Percentiles rank a stretch among this genome's conserved stretches.
Conservation (phyloP, 2,888 invertebrate species). For the Lacanobia wlatinum region DNA sequence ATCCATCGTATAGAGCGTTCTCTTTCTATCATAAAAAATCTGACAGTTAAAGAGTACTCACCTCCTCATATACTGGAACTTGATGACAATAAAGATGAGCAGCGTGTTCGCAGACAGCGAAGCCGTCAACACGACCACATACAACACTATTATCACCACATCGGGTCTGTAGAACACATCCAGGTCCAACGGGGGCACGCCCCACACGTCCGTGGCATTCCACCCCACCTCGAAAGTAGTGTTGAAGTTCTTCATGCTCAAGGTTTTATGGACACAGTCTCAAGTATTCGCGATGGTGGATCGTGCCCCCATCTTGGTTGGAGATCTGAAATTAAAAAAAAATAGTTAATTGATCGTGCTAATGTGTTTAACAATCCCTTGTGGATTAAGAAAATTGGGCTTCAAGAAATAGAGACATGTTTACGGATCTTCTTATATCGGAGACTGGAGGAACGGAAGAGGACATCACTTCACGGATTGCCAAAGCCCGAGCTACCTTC, state of each 20-base stretch:
- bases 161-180: constrained; percentile 86
- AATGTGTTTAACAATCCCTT: too few species aligned
- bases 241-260: constrained; percentile 55
- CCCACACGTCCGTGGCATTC: constrained; percentile 76
- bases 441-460: too few species aligned
- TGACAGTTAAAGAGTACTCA: constrained; percentile 78
- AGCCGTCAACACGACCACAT: constrained; percentile 92
- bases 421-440: too few species aligned
- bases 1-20: background rate
- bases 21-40: too few species aligned
- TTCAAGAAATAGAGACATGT: too few species aligned
- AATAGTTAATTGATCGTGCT: background rate
- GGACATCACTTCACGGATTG: too few species aligned
- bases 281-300: constrained; percentile 34
- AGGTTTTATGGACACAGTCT: constrained; percentile 20
- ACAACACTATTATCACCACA: constrained; percentile 91
- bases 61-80: constrained; percentile 94
- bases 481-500: too few species aligned
- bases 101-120: constrained; percentile 93
- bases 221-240: constrained; percentile 60
- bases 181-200: constrained; percentile 76
- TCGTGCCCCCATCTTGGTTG: constrained; percentile 43
- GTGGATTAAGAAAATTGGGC: too few species aligned
- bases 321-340: constrained; percentile 42
- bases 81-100: constrained; percentile 93